phyloP scores from a whole-genome alignment of 2,797 vertebrate species.

The Clarias platycephalus region DNA sequence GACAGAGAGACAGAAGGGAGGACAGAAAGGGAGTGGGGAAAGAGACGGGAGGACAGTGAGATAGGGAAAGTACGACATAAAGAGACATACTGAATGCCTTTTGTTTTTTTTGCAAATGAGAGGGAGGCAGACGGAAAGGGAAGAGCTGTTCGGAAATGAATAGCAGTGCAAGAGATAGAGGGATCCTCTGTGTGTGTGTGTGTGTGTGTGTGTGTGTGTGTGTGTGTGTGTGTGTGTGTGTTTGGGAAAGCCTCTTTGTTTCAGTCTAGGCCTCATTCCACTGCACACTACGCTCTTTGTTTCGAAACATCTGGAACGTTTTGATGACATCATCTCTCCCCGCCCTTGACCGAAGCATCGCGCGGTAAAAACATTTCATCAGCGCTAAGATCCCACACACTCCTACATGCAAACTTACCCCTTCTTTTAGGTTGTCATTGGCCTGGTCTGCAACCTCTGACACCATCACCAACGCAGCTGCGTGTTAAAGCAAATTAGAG shows the following conservation, averaged over 20 bases:
- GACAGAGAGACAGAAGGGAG: constrained; percentile 9
- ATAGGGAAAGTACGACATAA: constrained; percentile 31
- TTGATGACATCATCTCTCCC: constrained; percentile 64
- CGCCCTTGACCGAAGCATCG: neutral
- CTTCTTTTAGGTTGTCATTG: constrained; percentile 90
- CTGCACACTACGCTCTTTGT: constrained; percentile 65
- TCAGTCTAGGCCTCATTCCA: constrained; percentile 44
- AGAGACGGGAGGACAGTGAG: constrained; percentile 16
- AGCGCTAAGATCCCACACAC: neutral
- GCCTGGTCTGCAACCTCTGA: constrained; percentile 88
- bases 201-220: constrained; percentile 30
- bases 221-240: constrained; percentile 46
- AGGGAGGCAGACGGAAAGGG: constrained; percentile 60
- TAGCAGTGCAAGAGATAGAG: constrained; percentile 56
- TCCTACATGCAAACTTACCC: constrained; percentile 79
- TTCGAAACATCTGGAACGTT: constrained; percentile 68
- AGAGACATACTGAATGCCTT: constrained; percentile 48
- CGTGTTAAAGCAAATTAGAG: constrained; percentile 30
- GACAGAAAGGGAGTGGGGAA: constrained; percentile 45
- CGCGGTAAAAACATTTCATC: constrained; percentile 4
- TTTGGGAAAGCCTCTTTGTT: constrained; percentile 17
- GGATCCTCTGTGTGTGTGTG: constrained; percentile 52
- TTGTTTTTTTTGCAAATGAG: constrained; percentile 65
- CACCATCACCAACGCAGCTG: constrained; percentile 88
- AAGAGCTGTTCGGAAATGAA: constrained; percentile 64